Percentiles rank a stretch among this genome's conserved stretches.
These are phyloP conservation scores for Chromis chromis DNA, from an alignment of 2,797 vertebrate genomes.

Conservation along the genomic window DNA sequence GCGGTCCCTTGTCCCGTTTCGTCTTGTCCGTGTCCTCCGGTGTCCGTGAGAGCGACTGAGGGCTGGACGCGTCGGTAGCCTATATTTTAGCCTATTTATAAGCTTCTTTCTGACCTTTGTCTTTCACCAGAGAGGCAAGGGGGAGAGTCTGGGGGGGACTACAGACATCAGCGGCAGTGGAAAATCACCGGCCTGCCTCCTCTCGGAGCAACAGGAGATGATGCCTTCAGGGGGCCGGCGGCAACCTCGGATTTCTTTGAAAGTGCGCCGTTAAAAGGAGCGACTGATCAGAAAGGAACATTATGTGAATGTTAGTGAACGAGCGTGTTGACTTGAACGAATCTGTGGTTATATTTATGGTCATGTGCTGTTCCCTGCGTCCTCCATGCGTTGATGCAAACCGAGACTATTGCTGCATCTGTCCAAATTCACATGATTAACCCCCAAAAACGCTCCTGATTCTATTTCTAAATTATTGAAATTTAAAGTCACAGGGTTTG, in stretches of 20 bases:
- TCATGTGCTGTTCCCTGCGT: no score
- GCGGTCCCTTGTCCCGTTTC: slow-evolving; percentile 69
- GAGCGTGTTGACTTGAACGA: no score
- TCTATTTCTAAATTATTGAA: no score
- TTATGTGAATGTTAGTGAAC: background rate
- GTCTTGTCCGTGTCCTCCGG: slow-evolving; percentile 69
- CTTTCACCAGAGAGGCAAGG: no score
- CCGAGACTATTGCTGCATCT: no score
- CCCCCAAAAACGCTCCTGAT: no score
- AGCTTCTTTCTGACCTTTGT: slow-evolving; percentile 91
- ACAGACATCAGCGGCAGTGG: slow-evolving; percentile 91
- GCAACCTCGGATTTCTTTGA: slow-evolving; percentile 14
- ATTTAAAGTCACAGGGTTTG: no score
- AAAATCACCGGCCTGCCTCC: slow-evolving; percentile 95
- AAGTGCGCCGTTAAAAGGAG: slow-evolving; percentile 9
- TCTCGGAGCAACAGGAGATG: slow-evolving; percentile 79
- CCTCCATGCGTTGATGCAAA: no score
- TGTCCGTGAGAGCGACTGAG: slow-evolving; percentile 74
- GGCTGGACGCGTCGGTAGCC: slow-evolving; percentile 70
- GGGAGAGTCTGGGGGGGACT: slow-evolving; percentile 76
- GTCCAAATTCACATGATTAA: no score
- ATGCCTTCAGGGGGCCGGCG: slow-evolving; percentile 41
- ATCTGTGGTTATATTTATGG: no score
- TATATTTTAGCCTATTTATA: slow-evolving; percentile 81
- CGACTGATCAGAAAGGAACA: no score